A percentile compares a stretch with the other conserved stretches of the same genome.
Conservation (phyloP, 2,113 vertebrate species). For the Mormyrus lacerda region DNA sequence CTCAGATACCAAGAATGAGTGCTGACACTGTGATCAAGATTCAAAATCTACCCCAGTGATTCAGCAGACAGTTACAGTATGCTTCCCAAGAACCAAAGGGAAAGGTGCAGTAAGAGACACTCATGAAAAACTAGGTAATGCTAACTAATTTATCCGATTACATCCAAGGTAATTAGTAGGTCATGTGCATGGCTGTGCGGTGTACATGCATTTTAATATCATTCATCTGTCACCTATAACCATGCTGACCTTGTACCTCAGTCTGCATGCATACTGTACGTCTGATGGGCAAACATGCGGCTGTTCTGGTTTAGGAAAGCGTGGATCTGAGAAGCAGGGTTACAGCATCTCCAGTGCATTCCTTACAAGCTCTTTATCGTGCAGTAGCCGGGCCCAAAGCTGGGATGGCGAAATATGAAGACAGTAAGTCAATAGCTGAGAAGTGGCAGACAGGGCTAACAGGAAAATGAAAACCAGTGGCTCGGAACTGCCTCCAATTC, state of each 20-base stretch:
- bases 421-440: constrained; percentile 54
- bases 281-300: neutral
- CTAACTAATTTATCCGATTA: neutral
- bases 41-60: neutral
- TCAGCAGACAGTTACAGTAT: neutral
- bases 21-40: constrained; percentile 3
- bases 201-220: neutral
- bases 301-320: neutral
- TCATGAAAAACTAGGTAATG: no score
- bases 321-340: constrained; percentile 12
- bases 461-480: constrained; percentile 40
- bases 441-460: constrained; percentile 41
- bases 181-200: neutral
- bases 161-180: neutral
- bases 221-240: neutral
- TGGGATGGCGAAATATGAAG: constrained; percentile 48
- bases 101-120: constrained; percentile 11
- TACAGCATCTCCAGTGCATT: constrained; percentile 22
- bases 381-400: constrained; percentile 39
- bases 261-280: neutral
- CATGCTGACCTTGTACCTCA: neutral
- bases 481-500: constrained; percentile 40
- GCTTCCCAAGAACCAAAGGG: neutral
- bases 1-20: neutral
- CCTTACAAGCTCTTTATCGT: constrained; percentile 50